Base-by-base conservation (phyloP, 2,888 invertebrate genomes). In the Macaria liturata region DNA sequence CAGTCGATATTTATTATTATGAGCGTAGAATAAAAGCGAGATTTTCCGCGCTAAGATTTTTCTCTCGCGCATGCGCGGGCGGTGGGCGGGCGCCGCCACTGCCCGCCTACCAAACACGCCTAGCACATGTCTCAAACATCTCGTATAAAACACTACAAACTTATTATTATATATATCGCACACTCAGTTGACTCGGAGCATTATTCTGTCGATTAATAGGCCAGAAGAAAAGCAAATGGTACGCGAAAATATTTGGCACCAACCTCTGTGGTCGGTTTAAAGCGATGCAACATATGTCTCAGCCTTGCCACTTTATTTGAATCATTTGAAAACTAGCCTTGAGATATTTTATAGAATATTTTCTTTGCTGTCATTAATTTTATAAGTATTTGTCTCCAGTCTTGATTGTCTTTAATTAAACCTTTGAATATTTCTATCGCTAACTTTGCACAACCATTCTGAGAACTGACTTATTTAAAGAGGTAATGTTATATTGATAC, bases 51-150 rank as follows among this genome's bases (percentile, higher is more conserved):
- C 69, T 64, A 64, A 81, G 85, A 87, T 87, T 90, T 88, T 88
- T 88, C 88, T 84, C 78, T 77, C 77, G 87, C 90, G 91, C 91
- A 84, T 82, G 87, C 86, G 89, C 88, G 86, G 93, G 87, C 91
- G 90, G 93, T 88, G 91, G 92, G 92, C 87, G 89, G 91, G 92
- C 92, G 80, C 69, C 74, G 77, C 78, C 75, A 70, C 57, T 9
- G 84, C 86, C 91, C 88, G 89, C 88, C 90, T 83, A 76, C 82
- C 49, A 46, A 46, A 71, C 77, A 81, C 84, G 81, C 80, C 83
- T 78, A 70, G 70, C 64, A 72, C 64, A 67, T 64, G 69, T 68
- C 67, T 64, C 68, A 37, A 6, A 37, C 5, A 37, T 7, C 65
- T 56, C 52, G 55, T 5, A 48, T 48, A 54, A 51, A 47, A 37